These are phyloP conservation scores for Equus quagga DNA, from an alignment of 2,113 vertebrate genomes.

Conservation along the genomic window DNA sequence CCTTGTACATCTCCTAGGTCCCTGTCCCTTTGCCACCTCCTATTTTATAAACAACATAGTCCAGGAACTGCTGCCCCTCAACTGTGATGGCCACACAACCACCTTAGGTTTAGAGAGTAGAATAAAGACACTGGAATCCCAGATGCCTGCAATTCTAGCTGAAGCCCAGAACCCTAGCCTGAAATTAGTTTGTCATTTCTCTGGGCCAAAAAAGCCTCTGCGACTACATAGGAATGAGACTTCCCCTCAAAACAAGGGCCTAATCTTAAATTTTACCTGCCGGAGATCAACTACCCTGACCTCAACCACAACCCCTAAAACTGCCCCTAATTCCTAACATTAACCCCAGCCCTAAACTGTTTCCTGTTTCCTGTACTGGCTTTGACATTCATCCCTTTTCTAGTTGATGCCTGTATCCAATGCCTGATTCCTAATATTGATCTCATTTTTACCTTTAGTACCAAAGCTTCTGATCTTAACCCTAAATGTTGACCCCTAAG, in stretches of 20 bases:
- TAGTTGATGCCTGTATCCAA: neutral
- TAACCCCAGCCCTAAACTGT: neutral
- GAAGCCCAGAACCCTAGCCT: slow-evolving; percentile 1
- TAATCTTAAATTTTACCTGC: neutral
- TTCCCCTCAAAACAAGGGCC: neutral
- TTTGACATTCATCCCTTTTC: slow-evolving; percentile 26
- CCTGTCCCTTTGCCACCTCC: neutral
- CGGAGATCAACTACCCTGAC: neutral
- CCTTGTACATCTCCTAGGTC: neutral
- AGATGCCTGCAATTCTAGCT: neutral
- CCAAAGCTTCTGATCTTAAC: neutral
- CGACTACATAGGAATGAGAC: neutral
- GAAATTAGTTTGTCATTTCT: slow-evolving; percentile 5
- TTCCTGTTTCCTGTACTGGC: neutral
- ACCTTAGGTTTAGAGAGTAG: neutral
- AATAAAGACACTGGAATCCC: neutral
- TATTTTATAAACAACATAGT: neutral
- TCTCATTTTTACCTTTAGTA: slow-evolving; percentile 24
- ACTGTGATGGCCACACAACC: neutral
- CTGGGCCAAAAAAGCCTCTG: neutral
- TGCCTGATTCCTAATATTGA: neutral
- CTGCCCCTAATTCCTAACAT: slow-evolving; percentile 13
- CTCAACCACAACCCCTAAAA: neutral
- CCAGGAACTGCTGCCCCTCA: neutral
- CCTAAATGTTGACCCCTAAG: neutral